These are phyloP conservation scores for Eupelmus urozonus DNA, from an alignment of 2,888 invertebrate genomes.

Conservation along the genomic window DNA sequence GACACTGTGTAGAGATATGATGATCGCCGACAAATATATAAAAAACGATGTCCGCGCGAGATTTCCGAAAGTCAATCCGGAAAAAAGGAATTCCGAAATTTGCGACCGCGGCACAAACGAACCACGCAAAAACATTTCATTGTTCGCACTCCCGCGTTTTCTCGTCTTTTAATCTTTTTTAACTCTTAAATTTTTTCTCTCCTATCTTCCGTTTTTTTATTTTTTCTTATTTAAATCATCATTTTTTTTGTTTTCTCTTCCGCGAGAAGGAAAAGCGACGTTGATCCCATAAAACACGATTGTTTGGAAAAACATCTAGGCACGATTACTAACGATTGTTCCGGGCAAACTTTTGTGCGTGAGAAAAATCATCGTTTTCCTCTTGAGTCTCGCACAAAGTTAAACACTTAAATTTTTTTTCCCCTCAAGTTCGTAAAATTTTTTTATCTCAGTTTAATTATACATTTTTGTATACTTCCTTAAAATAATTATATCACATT, in stretches of 20 bases:
- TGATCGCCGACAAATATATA: slow-evolving; percentile 50
- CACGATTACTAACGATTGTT: slow-evolving; percentile 75
- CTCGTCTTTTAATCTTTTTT: slow-evolving; percentile 52
- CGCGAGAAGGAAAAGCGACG: slow-evolving; percentile 68
- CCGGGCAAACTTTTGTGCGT: slow-evolving; percentile 71
- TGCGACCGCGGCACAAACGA: slow-evolving; percentile 29
- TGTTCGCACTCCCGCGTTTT: slow-evolving; percentile 29
- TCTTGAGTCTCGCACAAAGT: slow-evolving; percentile 55
- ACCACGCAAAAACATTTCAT: slow-evolving; percentile 3
- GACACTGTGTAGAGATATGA: slow-evolving; percentile 60
- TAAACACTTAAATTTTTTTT: slow-evolving; percentile 17
- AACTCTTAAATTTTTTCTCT: slow-evolving; percentile 39
- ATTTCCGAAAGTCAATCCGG: slow-evolving; percentile 26
- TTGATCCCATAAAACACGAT: slow-evolving; percentile 74
- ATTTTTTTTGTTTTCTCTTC: slow-evolving; percentile 57
- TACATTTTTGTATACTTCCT: slow-evolving; percentile 16
- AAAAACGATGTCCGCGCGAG: slow-evolving; percentile 56
- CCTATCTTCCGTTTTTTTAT: slow-evolving; percentile 35
- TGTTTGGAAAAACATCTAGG: slow-evolving; percentile 72
- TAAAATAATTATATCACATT: slow-evolving; percentile 53
- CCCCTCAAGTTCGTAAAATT: no score
- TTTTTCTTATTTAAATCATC: slow-evolving; percentile 23
- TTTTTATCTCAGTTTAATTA: slow-evolving; percentile 32
- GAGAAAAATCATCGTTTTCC: slow-evolving; percentile 60
- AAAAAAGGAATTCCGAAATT: slow-evolving; percentile 24